These are phyloP conservation scores for Podabrus alpinus DNA, from an alignment of 2,888 invertebrate genomes.

Conservation along the genomic window DNA sequence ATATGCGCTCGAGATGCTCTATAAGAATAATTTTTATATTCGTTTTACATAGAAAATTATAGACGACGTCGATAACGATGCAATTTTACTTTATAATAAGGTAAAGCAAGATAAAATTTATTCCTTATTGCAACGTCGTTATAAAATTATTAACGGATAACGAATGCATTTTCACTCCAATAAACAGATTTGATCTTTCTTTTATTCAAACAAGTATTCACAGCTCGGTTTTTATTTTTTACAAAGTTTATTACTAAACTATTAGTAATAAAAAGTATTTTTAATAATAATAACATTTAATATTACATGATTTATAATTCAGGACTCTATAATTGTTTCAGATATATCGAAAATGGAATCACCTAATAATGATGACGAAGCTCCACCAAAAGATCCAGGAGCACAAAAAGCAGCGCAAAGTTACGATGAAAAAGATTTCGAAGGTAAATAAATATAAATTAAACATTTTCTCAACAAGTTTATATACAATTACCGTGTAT, in stretches of 20 bases:
- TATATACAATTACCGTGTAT: background rate
- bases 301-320: conserved; percentile 13
- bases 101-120: background rate
- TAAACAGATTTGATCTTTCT: background rate
- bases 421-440: conserved; percentile 86
- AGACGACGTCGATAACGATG: background rate
- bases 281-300: too few relatives aligned
- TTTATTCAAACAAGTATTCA: background rate
- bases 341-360: conserved; percentile 59
- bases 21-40: background rate
- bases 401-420: conserved; percentile 77
- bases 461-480: background rate
- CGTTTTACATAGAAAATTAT: background rate
- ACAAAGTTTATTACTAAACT: background rate
- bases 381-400: conserved; percentile 86
- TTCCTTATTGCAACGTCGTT: background rate
- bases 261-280: too few relatives aligned
- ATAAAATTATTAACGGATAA: background rate
- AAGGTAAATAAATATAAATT: conserved; percentile 64
- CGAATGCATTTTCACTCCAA: background rate
- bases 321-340: background rate
- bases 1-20: background rate
- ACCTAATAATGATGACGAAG: conserved; percentile 68
- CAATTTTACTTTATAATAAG: background rate
- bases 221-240: too few relatives aligned